Evolutionary conservation across 2,797 vertebrate species (phyloP).

Genomic region (Babyrousa celebensis): DNA sequence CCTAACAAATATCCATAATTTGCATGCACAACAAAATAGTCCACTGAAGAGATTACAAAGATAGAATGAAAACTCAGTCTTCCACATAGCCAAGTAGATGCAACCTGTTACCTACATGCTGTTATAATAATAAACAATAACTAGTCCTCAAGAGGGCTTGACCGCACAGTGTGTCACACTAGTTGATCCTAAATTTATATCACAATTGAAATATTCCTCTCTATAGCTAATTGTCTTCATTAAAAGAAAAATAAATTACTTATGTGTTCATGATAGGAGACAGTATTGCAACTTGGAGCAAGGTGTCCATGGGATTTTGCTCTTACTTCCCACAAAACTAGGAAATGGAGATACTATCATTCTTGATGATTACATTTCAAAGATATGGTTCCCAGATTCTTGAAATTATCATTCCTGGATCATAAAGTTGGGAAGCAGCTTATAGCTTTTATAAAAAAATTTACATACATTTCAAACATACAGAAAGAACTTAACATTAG

Average conservation of each 20-base stretch:
- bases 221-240: neutral
- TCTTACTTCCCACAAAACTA: neutral
- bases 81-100: too few relatives aligned
- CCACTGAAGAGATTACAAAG: too few relatives aligned
- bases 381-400: neutral
- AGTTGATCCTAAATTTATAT: neutral
- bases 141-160: neutral
- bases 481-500: neutral
- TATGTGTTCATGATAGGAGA: neutral
- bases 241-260: neutral
- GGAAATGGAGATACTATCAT: neutral
- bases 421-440: neutral
- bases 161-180: neutral
- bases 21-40: neutral
- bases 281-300: neutral
- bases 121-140: too few relatives aligned
- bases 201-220: neutral
- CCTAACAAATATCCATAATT: neutral
- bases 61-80: too few relatives aligned
- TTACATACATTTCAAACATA: neutral
- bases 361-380: neutral
- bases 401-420: neutral
- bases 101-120: too few relatives aligned
- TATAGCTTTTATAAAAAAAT: neutral
- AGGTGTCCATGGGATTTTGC: neutral